Evolutionary conservation across 2,113 vertebrate genomes (phyloP), one percentile per base, ranked within the genome.

Genomic region (Maccullochella peelii): DNA sequence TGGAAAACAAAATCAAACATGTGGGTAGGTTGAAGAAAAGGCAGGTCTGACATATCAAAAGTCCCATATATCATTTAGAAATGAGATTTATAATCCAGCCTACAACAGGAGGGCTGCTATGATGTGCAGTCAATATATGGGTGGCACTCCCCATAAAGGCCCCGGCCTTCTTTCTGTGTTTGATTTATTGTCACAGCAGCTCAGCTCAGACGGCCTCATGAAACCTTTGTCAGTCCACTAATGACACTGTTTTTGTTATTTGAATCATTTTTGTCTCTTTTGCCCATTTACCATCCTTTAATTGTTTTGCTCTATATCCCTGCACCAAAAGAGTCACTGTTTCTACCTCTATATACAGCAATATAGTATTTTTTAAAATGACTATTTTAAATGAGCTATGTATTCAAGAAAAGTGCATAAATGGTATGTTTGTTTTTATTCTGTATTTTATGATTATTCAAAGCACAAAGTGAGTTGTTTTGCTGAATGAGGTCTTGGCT

Each of bases 171-270:
- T 95, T 94, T 88, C 83, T 83, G 25, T 23, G 12, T 84, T 81
- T 97, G 96, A 97, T 97, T 97, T 96, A 97, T 95, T 88, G 94
- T 91, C 91, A 47, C 25, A 77, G 86, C 90, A 88, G 92, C 94
- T 88, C 86, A 87, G 94, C 93, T 89, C 87, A 94, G 94, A 94
- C 90, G 84, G 91, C 92, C 94, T 95, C 94, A 89, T 95, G 94
- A 96, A 97, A 95, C 95, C 94, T 94, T 92, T 95, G 94, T 95
- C 94, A 95, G 89, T 79, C 85, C 89, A 74, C 94, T 95, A 95
- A 96, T 94, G 93, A 95, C 95, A 92, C 90, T 94, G 95, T 96
- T 95, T 96, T 93, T 94, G 94, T 78, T 82, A 47, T 83, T 76
- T 86, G 86, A 78, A 49, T 75, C 44, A 73, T 93, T 92, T 94